Evolutionary conservation across 2,888 invertebrate species (phyloP).

Genomic region (Blastobasis adustella): DNA sequence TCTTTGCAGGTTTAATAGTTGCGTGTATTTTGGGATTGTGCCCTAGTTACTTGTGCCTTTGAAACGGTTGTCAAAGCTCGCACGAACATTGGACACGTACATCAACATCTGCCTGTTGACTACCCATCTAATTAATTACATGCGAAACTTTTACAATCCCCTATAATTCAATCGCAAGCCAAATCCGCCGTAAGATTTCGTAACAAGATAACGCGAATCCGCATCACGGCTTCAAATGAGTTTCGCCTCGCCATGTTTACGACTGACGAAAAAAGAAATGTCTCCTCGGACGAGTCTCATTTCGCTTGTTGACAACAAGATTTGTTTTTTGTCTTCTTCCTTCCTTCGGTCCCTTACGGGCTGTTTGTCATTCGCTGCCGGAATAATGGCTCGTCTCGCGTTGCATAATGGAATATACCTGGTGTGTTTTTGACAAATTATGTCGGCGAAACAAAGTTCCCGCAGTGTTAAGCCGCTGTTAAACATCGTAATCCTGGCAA

Average conservation of each 20-base stretch:
- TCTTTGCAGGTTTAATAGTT: too few species aligned
- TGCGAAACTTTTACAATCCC: too few species aligned
- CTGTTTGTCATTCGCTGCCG: constrained; percentile 44
- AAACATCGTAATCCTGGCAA: too few species aligned
- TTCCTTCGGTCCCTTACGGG: constrained; percentile 21
- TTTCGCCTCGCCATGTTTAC: constrained; percentile 30
- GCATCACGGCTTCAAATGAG: constrained; percentile 34
- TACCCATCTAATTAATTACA: too few species aligned
- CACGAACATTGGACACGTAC: too few species aligned
- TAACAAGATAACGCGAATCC: constrained; percentile 9
- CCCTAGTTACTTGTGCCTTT: too few species aligned
- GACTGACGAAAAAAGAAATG: constrained; percentile 37
- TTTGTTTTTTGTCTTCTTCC: constrained; percentile 39
- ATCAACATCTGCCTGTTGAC: too few species aligned
- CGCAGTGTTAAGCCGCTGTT: too few species aligned
- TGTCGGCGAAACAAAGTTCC: neutral
- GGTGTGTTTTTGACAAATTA: neutral
- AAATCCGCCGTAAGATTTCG: constrained; percentile 1
- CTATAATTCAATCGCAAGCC: too few species aligned
- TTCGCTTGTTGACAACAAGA: constrained; percentile 44
- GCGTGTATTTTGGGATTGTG: too few species aligned
- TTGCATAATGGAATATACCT: constrained; percentile 5
- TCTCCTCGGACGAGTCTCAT: constrained; percentile 5
- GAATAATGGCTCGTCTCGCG: constrained; percentile 2
- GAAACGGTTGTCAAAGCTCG: too few species aligned